These are phyloP conservation scores for Trichogramma evanescens DNA, from an alignment of 2,888 invertebrate species.

Conservation along the genomic window DNA sequence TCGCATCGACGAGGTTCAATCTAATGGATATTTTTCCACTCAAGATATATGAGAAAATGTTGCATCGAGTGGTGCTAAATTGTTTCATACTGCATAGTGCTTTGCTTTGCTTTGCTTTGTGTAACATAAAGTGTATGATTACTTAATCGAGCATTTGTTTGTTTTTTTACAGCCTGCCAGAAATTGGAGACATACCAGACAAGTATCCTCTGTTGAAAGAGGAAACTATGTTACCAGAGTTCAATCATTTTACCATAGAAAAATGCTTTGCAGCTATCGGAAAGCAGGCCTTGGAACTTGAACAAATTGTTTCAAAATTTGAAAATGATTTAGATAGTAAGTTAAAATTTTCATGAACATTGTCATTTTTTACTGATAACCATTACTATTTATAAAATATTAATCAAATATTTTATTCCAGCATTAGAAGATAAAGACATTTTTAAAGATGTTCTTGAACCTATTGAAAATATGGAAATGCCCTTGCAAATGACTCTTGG, in stretches of 20 bases:
- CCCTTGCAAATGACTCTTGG: constrained; percentile 82
- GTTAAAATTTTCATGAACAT: too few relatives aligned
- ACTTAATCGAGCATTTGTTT: neutral
- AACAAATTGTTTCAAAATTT: constrained; percentile 64
- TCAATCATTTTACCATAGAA: constrained; percentile 72
- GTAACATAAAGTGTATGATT: neutral
- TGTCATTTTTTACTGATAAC: constrained; percentile 16
- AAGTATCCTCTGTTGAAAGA: constrained; percentile 68
- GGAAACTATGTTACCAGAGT: constrained; percentile 67
- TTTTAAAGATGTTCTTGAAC: constrained; percentile 64
- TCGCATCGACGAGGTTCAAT: too few relatives aligned
- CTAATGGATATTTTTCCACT: too few relatives aligned
- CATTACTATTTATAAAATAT: constrained; percentile 2
- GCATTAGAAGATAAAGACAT: constrained; percentile 47
- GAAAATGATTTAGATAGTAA: constrained; percentile 52
- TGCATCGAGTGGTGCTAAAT: too few relatives aligned
- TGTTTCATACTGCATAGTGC: too few relatives aligned
- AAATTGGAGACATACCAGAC: constrained; percentile 73
- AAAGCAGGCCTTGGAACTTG: constrained; percentile 74
- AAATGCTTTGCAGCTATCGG: constrained; percentile 80
- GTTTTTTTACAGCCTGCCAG: constrained; percentile 57
- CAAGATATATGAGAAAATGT: too few relatives aligned
- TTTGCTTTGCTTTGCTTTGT: neutral
- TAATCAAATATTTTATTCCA: constrained; percentile 5
- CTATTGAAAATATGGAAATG: constrained; percentile 65